These are phyloP conservation scores for Polia nebulosa DNA, from an alignment of 2,888 invertebrate species.

Conservation along the genomic window DNA sequence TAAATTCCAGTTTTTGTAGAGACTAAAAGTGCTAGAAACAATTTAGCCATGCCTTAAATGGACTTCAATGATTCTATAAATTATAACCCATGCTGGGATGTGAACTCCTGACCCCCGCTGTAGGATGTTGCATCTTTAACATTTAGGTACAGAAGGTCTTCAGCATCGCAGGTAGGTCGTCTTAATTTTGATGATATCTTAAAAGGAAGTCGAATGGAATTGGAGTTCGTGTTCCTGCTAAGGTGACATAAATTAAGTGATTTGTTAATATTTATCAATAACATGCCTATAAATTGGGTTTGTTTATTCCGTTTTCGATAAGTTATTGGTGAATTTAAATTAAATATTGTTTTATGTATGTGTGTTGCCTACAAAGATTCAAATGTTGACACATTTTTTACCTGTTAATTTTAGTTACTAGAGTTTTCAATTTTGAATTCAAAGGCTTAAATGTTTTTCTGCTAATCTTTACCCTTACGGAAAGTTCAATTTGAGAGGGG, in stretches of 20 bases:
- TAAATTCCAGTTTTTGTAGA: conserved; percentile 11
- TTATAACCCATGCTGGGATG: conserved; percentile 57
- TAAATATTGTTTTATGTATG: not conserved
- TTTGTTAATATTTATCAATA: conserved; percentile 26
- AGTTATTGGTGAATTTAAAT: conserved; percentile 18
- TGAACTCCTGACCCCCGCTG: conserved; percentile 58
- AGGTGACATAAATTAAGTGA: conserved; percentile 12
- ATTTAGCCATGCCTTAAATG: conserved; percentile 42
- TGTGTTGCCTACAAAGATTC: not conserved
- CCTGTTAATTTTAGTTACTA: not conserved
- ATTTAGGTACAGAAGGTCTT: conserved; percentile 59
- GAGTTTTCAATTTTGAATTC: not conserved
- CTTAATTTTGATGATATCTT: conserved; percentile 41
- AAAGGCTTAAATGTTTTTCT: not conserved
- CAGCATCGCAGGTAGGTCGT: conserved; percentile 19
- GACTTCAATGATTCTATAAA: conserved; percentile 53
- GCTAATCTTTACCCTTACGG: not conserved
- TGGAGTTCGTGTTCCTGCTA: conserved; percentile 1
- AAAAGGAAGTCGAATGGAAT: conserved; percentile 23
- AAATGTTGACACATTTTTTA: not conserved
- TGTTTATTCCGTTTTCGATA: conserved; percentile 24
- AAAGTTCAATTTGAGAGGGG: not conserved
- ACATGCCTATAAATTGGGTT: conserved; percentile 29
- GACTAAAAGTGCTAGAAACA: conserved; percentile 34
- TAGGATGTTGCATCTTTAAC: conserved; percentile 60